Percentiles rank a stretch among this genome's conserved stretches.
Evolutionary conservation across 2,113 vertebrate genomes (phyloP).

Genomic region (Calyptomena viridis): DNA sequence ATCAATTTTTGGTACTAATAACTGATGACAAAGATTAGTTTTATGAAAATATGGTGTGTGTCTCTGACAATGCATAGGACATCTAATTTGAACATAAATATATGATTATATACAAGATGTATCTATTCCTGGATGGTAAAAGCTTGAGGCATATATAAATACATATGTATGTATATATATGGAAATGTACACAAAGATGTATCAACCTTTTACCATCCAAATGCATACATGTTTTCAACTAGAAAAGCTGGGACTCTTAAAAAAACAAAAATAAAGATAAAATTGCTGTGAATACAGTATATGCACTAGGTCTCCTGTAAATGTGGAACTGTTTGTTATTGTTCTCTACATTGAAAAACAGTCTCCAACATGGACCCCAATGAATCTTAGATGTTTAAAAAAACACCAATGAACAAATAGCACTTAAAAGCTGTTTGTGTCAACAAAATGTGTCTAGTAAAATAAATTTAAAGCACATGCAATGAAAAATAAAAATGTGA

Average conservation of each 20-base stretch:
- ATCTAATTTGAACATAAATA: slow-evolving; percentile 73
- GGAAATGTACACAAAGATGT: neutral
- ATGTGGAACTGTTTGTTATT: slow-evolving; percentile 59
- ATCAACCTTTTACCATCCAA: slow-evolving; percentile 68
- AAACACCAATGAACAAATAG: slow-evolving; percentile 61
- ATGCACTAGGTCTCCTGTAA: slow-evolving; percentile 65
- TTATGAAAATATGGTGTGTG: slow-evolving; percentile 82
- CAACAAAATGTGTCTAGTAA: slow-evolving; percentile 34
- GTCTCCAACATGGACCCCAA: slow-evolving; percentile 66
- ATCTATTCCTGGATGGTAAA: slow-evolving; percentile 65
- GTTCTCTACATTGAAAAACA: slow-evolving; percentile 38
- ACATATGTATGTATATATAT: neutral
- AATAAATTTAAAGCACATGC: slow-evolving; percentile 72
- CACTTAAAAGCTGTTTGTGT: slow-evolving; percentile 56
- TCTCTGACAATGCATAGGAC: slow-evolving; percentile 83
- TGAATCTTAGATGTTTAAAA: slow-evolving; percentile 58
- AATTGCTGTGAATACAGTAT: slow-evolving; percentile 64
- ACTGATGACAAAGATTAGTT: slow-evolving; percentile 74
- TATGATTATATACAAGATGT: slow-evolving; percentile 40
- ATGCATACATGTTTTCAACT: slow-evolving; percentile 49
- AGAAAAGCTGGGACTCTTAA: slow-evolving; percentile 72
- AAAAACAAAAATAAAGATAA: slow-evolving; percentile 12
- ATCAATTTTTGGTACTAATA: slow-evolving; percentile 79
- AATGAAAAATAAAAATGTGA: slow-evolving; percentile 52
- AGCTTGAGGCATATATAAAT: slow-evolving; percentile 55